phyloP scores from a whole-genome alignment of 2,888 invertebrate species.

The Rotaria macrura region DNA sequence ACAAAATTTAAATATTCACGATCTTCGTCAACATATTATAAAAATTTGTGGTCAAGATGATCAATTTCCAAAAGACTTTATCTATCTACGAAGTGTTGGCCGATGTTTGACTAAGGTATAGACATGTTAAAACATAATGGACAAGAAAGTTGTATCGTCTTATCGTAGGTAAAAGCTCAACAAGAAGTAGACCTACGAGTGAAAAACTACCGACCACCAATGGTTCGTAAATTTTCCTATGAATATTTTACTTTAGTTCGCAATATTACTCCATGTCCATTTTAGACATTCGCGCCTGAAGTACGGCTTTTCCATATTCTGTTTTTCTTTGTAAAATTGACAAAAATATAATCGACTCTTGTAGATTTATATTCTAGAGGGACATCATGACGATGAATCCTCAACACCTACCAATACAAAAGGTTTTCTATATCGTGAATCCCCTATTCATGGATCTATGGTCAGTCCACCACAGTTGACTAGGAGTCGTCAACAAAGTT shows the following conservation, averaged over 20 bases:
- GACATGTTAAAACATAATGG: not conserved
- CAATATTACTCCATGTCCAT: not conserved
- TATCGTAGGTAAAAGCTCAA: slow-evolving; percentile 42
- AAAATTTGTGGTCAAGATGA: slow-evolving; percentile 50
- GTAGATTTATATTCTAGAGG: not conserved
- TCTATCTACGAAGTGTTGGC: slow-evolving; percentile 54
- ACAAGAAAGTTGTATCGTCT: not conserved
- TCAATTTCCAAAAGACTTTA: slow-evolving; percentile 50
- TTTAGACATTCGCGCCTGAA: slow-evolving; percentile 19
- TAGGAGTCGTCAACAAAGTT: not conserved
- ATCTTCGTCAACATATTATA: slow-evolving; percentile 50
- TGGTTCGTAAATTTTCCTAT: not conserved
- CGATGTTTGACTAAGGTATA: slow-evolving; percentile 51
- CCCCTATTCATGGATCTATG: not conserved
- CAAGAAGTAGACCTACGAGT: slow-evolving; percentile 53
- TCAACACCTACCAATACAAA: not conserved
- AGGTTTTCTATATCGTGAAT: not conserved
- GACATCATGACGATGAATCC: not conserved
- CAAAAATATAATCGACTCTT: not conserved
- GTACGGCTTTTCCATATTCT: not conserved
- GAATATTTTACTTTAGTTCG: not conserved
- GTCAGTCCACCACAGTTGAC: not conserved
- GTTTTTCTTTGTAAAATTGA: not conserved
- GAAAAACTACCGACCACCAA: slow-evolving; percentile 53
- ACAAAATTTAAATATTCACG: slow-evolving; percentile 43